Evolutionary conservation across 1,140 invertebrate genomes (phyloP).

Genomic region (Piezodorus guildinii): DNA sequence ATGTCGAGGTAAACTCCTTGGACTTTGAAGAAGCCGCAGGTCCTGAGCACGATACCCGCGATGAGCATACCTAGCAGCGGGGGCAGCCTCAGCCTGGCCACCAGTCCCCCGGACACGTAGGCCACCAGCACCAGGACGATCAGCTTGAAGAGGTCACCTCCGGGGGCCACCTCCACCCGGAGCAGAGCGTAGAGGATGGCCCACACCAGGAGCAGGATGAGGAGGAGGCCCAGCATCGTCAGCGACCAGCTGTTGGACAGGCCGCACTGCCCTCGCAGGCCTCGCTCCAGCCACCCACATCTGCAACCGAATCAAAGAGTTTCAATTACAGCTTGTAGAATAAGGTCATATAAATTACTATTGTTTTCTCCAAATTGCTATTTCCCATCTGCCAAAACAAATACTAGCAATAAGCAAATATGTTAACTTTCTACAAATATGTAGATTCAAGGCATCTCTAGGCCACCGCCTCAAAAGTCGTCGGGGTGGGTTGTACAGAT

Average conservation of each 20-base stretch:
- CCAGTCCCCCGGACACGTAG: conserved; percentile 25
- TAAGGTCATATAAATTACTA: too few species aligned
- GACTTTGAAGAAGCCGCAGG: conserved; percentile 29
- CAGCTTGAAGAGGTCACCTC: conserved; percentile 28
- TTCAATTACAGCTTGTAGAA: too few species aligned
- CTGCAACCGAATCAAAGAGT: too few species aligned
- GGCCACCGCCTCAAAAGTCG: too few species aligned
- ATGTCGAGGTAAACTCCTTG: conserved; percentile 26
- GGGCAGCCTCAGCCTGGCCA: conserved; percentile 23
- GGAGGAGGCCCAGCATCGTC: conserved; percentile 16
- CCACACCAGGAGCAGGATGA: conserved; percentile 22
- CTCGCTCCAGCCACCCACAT: conserved; percentile 11
- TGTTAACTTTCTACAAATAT: too few species aligned
- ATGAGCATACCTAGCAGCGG: conserved; percentile 31
- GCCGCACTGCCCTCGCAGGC: conserved; percentile 13
- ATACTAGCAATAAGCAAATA: too few species aligned
- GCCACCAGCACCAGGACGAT: conserved; percentile 26
- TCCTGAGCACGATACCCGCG: conserved; percentile 28
- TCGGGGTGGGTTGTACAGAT: too few species aligned
- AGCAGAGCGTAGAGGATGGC: conserved; percentile 25
- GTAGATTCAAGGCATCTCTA: too few species aligned
- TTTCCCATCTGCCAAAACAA: too few species aligned
- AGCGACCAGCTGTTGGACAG: conserved; percentile 22
- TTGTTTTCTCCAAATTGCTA: too few species aligned
- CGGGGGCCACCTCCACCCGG: conserved; percentile 22